A percentile compares a stretch with the other conserved stretches of the same genome.
These are phyloP conservation scores for Falcaria lacertinaria DNA, from an alignment of 2,888 invertebrate species.

Conservation along the genomic window DNA sequence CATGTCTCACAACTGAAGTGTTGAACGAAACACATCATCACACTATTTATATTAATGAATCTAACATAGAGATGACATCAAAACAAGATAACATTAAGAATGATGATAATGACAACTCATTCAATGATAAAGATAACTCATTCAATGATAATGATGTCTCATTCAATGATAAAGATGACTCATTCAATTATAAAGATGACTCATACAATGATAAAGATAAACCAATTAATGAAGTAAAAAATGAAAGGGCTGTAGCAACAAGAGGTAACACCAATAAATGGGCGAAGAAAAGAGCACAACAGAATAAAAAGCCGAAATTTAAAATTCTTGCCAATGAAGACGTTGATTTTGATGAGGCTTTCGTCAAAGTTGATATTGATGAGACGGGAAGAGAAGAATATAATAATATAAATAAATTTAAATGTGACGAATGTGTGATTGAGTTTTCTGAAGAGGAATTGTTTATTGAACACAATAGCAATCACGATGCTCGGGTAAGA, in stretches of 20 bases:
- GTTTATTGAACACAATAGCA: neutral
- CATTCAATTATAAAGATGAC: neutral
- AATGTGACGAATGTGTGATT: slow-evolving; percentile 4
- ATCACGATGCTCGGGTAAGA: neutral
- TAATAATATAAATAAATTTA: too few species aligned
- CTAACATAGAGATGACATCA: neutral
- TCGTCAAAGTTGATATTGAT: neutral
- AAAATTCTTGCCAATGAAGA: slow-evolving; percentile 1
- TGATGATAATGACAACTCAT: neutral
- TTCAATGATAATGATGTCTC: neutral
- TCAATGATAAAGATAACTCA: neutral
- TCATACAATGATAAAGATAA: neutral
- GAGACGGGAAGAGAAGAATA: too few species aligned
- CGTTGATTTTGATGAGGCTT: neutral
- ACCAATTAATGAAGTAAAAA: neutral
- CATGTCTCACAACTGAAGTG: slow-evolving; percentile 8
- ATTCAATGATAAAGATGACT: neutral
- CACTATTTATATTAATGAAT: slow-evolving; percentile 4
- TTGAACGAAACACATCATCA: slow-evolving; percentile 6
- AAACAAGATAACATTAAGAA: neutral
- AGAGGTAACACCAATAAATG: neutral
- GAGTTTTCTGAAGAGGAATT: neutral
- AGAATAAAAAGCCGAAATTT: slow-evolving; percentile 3
- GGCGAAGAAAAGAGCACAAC: neutral
- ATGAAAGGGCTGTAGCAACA: neutral